Percentiles rank a stretch among this genome's conserved stretches.
phyloP scores from a whole-genome alignment of 2,888 invertebrate genomes.

The Athalia cordata region DNA sequence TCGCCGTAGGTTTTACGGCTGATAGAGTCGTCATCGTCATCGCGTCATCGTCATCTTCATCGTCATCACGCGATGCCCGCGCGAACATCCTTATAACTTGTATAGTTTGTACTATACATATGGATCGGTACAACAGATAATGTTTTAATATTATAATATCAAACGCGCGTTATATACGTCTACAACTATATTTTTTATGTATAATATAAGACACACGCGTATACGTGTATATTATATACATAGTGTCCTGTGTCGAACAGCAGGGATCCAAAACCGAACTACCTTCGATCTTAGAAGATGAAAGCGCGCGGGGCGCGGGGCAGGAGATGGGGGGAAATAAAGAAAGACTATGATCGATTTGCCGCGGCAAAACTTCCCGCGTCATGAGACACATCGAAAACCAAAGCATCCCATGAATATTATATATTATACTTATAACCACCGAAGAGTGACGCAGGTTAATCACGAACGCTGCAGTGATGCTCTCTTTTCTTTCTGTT shows the following conservation, averaged over 20 bases:
- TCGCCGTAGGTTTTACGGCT: too few relatives aligned
- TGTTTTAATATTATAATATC: conserved; percentile 64
- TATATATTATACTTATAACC: background rate
- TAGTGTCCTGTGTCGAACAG: too few relatives aligned
- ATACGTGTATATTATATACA: background rate
- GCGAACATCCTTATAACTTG: conserved; percentile 47
- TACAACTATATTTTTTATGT: too few relatives aligned
- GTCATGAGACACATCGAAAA: conserved; percentile 53
- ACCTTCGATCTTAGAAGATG: background rate
- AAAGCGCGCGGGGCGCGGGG: too few relatives aligned
- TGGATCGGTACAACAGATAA: conserved; percentile 57
- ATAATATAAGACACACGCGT: too few relatives aligned
- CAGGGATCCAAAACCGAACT: background rate
- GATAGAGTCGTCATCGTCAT: too few relatives aligned
- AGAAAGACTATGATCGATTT: conserved; percentile 68
- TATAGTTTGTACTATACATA: conserved; percentile 59
- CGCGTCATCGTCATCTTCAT: background rate
- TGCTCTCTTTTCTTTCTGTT: too few relatives aligned
- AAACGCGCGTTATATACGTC: conserved; percentile 52
- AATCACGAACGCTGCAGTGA: too few relatives aligned
- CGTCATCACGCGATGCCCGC: background rate
- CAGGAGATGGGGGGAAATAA: too few relatives aligned
- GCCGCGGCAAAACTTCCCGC: conserved; percentile 67
- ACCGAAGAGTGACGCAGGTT: too few relatives aligned
- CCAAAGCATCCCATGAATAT: conserved; percentile 4